Conservation (phyloP, 1,140 invertebrate genomes). For the Atopsyche davidsoni region DNA sequence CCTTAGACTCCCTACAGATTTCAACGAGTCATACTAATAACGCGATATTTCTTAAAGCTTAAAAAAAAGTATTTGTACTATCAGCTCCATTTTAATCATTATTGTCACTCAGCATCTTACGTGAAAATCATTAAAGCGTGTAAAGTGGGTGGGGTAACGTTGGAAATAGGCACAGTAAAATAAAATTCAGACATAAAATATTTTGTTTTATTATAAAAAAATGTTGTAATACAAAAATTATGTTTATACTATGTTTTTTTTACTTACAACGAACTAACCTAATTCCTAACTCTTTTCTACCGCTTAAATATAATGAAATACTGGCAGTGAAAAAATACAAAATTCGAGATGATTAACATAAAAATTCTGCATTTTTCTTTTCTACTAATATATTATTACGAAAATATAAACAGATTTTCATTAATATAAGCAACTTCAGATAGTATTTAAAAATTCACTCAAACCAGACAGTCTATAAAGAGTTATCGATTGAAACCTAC, state of each 20-base stretch:
- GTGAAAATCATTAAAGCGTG: too few relatives aligned
- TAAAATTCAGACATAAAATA: too few relatives aligned
- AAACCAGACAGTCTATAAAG: constrained; percentile 10
- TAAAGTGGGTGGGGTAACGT: too few relatives aligned
- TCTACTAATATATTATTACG: constrained; percentile 13
- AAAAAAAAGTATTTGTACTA: too few relatives aligned
- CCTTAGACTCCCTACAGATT: too few relatives aligned
- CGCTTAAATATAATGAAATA: constrained; percentile 46
- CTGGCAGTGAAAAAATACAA: constrained; percentile 52
- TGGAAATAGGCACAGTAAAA: too few relatives aligned
- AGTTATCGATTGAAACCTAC: too few relatives aligned
- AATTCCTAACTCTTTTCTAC: constrained; percentile 34
- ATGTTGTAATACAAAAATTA: constrained; percentile 44
- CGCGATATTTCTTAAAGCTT: too few relatives aligned
- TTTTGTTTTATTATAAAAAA: constrained; percentile 35
- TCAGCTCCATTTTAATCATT: too few relatives aligned
- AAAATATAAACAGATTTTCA: constrained; percentile 19
- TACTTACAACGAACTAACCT: constrained; percentile 36
- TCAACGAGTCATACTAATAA: too few relatives aligned
- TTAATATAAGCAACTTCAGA: constrained; percentile 9
- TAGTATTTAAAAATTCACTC: constrained; percentile 6
- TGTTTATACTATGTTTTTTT: constrained; percentile 43
- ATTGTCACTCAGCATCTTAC: too few relatives aligned
- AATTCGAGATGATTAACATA: constrained; percentile 27
- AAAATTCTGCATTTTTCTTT: constrained; percentile 9